A percentile compares a stretch with the other conserved stretches of the same genome.
Evolutionary conservation across 2,113 vertebrate genomes (phyloP).

Genomic region (Alouatta palliata): DNA sequence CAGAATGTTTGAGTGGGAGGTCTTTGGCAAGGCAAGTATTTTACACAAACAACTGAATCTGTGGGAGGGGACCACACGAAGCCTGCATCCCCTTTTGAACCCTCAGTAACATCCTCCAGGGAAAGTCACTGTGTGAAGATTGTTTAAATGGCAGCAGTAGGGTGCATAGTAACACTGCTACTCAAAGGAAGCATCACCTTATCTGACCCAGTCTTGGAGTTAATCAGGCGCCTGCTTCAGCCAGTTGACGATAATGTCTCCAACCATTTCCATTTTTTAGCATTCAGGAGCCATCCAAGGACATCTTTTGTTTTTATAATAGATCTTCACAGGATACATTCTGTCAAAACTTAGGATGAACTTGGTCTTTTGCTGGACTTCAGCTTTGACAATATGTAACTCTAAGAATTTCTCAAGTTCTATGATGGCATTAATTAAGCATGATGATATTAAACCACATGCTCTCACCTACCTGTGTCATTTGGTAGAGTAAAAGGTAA

Average conservation of each 20-base stretch:
- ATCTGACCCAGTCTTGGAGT: constrained; percentile 69
- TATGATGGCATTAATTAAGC: not conserved
- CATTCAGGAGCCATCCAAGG: constrained; percentile 69
- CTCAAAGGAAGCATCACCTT: constrained; percentile 78
- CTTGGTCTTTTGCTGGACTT: not conserved
- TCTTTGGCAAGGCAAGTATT: constrained; percentile 62
- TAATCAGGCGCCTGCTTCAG: constrained; percentile 67
- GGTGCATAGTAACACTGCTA: constrained; percentile 64
- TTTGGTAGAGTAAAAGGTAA: not conserved
- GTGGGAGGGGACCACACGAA: constrained; percentile 78
- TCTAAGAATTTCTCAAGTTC: not conserved
- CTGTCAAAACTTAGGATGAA: constrained; percentile 41
- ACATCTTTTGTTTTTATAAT: constrained; percentile 55
- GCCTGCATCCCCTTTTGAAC: constrained; percentile 71
- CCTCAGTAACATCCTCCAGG: constrained; percentile 61
- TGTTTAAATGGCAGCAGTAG: constrained; percentile 76
- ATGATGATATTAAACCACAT: not conserved
- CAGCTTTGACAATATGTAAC: not conserved
- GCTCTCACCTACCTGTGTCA: not conserved
- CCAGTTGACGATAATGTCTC: constrained; percentile 45
- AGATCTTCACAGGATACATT: constrained; percentile 30
- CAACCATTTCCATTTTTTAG: constrained; percentile 71
- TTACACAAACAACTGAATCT: constrained; percentile 68
- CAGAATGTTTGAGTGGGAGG: constrained; percentile 49
- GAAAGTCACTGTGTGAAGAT: constrained; percentile 61